phyloP scores from a whole-genome alignment of 2,888 invertebrate genomes.

The Rhagonycha fulva region DNA sequence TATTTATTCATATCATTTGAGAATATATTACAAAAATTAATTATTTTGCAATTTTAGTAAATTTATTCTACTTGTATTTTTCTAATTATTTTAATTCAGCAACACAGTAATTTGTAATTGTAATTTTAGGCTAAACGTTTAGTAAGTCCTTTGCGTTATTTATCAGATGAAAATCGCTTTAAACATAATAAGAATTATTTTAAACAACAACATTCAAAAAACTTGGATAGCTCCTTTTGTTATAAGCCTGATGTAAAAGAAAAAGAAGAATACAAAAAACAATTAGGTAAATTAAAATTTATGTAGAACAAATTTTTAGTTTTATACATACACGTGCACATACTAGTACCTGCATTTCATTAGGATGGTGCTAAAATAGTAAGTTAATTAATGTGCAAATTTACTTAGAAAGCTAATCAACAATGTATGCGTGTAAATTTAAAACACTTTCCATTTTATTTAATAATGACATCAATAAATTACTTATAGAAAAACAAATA shows the following conservation, averaged over 20 bases:
- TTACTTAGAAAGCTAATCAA: neutral
- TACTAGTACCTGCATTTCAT: neutral
- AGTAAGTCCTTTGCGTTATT: conserved; percentile 45
- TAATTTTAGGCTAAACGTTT: conserved; percentile 46
- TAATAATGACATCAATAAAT: neutral
- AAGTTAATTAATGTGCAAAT: neutral
- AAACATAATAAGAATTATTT: conserved; percentile 51
- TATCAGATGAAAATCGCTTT: conserved; percentile 47
- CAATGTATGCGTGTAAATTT: neutral
- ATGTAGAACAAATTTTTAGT: neutral
- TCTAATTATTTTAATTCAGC: neutral
- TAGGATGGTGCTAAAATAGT: neutral
- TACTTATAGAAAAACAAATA: conserved; percentile 64
- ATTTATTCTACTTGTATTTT: neutral
- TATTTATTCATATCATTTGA: too few species aligned
- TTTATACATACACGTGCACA: neutral
- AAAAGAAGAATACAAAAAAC: conserved; percentile 62
- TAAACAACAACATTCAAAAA: conserved; percentile 64
- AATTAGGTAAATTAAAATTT: conserved; percentile 59
- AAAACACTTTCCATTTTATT: neutral
- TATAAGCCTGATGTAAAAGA: conserved; percentile 64
- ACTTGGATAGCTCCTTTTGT: conserved; percentile 71
- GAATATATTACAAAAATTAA: too few species aligned
- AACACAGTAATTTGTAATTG: neutral
- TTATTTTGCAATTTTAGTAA: too few species aligned